Base-by-base conservation (phyloP, 2,888 invertebrate species). In the Craniophora ligustri region DNA sequence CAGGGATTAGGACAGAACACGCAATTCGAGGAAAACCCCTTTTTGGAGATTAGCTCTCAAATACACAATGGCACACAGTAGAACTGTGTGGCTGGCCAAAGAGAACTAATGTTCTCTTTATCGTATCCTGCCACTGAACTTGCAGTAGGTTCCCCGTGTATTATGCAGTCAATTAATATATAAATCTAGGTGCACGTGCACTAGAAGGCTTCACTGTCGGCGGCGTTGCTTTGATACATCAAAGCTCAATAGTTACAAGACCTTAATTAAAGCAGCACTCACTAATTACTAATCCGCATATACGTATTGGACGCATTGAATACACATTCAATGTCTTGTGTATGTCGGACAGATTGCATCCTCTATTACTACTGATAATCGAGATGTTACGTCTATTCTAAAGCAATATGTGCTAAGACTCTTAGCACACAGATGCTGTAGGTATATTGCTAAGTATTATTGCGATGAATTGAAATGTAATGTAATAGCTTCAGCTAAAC, bases 211-310 rank as follows among this genome's bases (percentile, higher is more conserved):
- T 18, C 13, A 16, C 6, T 28, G 15, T 1, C 19, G 13, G 0
- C 21, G 36, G 19, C 13, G 3, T 50, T 23, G 4, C 15, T 14
- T 10, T 18, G 11, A 26, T 34, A 11, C 3, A 14, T 14, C 44
- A 48, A 64, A 48, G 32, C 70, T 44, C 23, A 64, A 44, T 63
- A 19, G 63, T 44, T 40, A 51, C 30, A 14, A 38, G 38, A 36
- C 15, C 18, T 34, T 45, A 42, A 69, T 63, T 42, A 64, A 35
- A 64, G 57, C 44, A 41, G 44, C 36, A 57, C 6, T 65, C 26
- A 26, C 66, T 70, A 65, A 70, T 64, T 70, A 65, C 59, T 57
- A 65, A 65, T 64, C 66, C 45, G 36, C 44, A 39, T 21, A 30
- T 48, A 44, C 21, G 26, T 44, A 44, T 65, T 40, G 35, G 34